Conservation (phyloP, 2,888 invertebrate genomes). For the Ptycholaimellus sp. region DNA sequence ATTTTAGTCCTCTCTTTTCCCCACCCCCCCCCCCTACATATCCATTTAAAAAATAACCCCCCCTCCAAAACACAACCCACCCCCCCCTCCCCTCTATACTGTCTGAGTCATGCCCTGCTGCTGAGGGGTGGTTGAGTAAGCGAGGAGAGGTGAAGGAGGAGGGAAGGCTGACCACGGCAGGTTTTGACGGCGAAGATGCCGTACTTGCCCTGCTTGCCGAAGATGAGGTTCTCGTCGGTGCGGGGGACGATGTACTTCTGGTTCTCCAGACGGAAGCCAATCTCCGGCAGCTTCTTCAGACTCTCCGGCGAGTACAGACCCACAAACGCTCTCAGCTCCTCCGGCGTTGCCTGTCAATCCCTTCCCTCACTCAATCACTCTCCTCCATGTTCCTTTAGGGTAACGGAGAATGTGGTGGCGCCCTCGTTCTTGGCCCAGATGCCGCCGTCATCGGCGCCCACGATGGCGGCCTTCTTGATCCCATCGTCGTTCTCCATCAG, state of each 20-base stretch:
- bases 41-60: too few species aligned
- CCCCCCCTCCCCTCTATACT: background rate
- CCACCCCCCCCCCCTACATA: too few species aligned
- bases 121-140: background rate
- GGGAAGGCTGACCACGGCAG: slow-evolving; percentile 11
- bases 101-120: background rate
- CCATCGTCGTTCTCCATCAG: slow-evolving; percentile 11
- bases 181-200: slow-evolving; percentile 24
- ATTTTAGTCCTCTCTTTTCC: background rate
- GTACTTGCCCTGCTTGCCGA: slow-evolving; percentile 23
- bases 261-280: background rate
- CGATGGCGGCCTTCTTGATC: slow-evolving; percentile 20
- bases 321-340: slow-evolving; percentile 18
- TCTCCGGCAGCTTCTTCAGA: background rate
- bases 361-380: too few species aligned
- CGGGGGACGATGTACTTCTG: slow-evolving; percentile 25
- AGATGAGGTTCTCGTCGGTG: slow-evolving; percentile 21
- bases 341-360: slow-evolving; percentile 15
- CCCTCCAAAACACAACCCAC: too few species aligned
- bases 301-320: slow-evolving; percentile 7
- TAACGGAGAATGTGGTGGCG: too few species aligned
- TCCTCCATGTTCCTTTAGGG: too few species aligned
- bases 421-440: slow-evolving; percentile 20
- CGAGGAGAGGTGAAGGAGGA: background rate
- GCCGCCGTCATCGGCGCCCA: slow-evolving; percentile 16